Conservation (phyloP, 2,888 invertebrate species). For the Gortyna flavago region DNA sequence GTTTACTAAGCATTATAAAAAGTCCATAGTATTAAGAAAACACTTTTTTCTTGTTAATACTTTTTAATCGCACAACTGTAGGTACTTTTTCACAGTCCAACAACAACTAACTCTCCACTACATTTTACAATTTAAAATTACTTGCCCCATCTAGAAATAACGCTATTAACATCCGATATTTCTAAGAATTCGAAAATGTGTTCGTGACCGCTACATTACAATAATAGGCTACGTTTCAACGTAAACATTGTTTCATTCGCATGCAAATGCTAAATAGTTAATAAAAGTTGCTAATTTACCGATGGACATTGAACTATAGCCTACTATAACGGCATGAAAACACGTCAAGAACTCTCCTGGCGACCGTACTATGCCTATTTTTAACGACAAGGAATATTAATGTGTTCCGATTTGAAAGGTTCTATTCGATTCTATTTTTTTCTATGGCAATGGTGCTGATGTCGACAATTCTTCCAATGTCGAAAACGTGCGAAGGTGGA, state of each 20-base stretch:
- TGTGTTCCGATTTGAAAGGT: slow-evolving; percentile 15
- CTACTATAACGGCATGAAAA: slow-evolving; percentile 1
- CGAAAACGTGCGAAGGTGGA: too few relatives aligned
- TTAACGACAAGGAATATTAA: slow-evolving; percentile 20
- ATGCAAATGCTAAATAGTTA: slow-evolving; percentile 1
- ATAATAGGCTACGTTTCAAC: slow-evolving; percentile 6
- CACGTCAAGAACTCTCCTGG: slow-evolving; percentile 6
- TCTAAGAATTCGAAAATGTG: not conserved
- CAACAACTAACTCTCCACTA: too few relatives aligned
- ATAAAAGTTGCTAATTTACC: not conserved
- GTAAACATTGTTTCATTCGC: slow-evolving; percentile 16
- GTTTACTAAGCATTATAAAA: not conserved
- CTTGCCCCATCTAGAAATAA: too few relatives aligned
- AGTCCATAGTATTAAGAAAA: not conserved
- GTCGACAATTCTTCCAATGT: not conserved
- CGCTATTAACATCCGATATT: too few relatives aligned
- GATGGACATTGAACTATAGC: slow-evolving; percentile 27
- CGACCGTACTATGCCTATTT: slow-evolving; percentile 13
- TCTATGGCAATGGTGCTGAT: not conserved
- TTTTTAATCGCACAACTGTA: too few relatives aligned
- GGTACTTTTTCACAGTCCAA: too few relatives aligned
- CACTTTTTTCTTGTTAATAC: too few relatives aligned
- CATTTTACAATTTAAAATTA: too few relatives aligned
- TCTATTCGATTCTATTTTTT: not conserved
- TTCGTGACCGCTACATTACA: slow-evolving; percentile 20